These are phyloP conservation scores for Mimumesa dahlbomi DNA, from an alignment of 2,888 invertebrate species.

Conservation along the genomic window DNA sequence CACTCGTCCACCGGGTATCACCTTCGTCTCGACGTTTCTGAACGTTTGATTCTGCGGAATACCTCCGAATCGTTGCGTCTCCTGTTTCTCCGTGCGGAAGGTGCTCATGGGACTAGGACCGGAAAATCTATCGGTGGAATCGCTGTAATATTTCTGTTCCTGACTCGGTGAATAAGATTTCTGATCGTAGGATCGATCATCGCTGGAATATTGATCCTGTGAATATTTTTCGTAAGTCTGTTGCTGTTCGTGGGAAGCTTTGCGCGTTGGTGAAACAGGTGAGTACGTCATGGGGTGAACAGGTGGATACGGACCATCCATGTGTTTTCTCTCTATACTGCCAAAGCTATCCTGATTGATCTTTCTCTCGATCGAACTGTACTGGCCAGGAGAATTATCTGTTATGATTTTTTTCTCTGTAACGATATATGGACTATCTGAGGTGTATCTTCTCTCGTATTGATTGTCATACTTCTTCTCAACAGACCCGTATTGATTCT, in stretches of 20 bases:
- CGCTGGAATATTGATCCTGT: constrained; percentile 53
- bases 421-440: constrained; percentile 52
- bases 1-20: constrained; percentile 82
- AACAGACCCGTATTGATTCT: constrained; percentile 66
- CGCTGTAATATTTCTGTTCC: constrained; percentile 47
- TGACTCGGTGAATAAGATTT: constrained; percentile 57
- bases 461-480: constrained; percentile 62
- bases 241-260: constrained; percentile 53
- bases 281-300: constrained; percentile 52
- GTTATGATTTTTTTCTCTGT: constrained; percentile 56
- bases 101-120: constrained; percentile 69
- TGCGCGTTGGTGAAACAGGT: constrained; percentile 58
- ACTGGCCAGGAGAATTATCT: constrained; percentile 68
- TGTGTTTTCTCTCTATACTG: constrained; percentile 29
- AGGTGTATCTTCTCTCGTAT: constrained; percentile 53
- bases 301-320: constrained; percentile 54
- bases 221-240: constrained; percentile 52
- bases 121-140: constrained; percentile 61
- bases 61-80: constrained; percentile 35
- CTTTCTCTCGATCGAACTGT: constrained; percentile 73
- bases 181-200: constrained; percentile 54
- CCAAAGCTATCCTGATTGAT: constrained; percentile 69
- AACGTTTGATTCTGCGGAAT: constrained; percentile 66
- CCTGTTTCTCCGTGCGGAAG: constrained; percentile 65
- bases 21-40: constrained; percentile 80